Conservation (phyloP, 64 coral and sea anemone genomes). For the Hydrozoanthus tunicans region DNA sequence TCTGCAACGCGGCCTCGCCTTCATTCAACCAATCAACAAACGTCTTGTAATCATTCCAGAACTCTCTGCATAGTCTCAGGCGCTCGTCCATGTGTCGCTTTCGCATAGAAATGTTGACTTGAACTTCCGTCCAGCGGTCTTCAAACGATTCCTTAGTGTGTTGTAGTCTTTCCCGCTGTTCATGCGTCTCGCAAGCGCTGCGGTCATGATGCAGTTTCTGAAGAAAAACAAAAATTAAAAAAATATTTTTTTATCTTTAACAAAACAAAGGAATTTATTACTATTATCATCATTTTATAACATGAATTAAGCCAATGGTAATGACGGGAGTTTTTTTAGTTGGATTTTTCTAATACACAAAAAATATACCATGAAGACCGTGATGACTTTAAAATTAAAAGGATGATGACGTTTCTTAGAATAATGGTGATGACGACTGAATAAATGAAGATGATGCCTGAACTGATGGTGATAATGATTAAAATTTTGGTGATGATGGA, state of each 20-base stretch:
- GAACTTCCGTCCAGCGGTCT: conserved; percentile 89
- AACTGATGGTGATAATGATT: neutral
- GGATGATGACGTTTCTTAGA: no score
- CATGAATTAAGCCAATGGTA: no score
- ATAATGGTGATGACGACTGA: neutral
- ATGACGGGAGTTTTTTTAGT: no score
- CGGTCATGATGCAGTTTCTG: conserved; percentile 92
- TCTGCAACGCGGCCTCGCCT: conserved; percentile 62
- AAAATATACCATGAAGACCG: no score
- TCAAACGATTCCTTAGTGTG: conserved; percentile 88
- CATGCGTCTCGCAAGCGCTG: conserved; percentile 74
- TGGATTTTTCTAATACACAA: no score
- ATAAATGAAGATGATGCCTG: neutral
- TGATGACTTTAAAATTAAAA: no score
- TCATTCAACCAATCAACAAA: conserved; percentile 85
- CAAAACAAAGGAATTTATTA: no score
- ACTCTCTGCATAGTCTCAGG: conserved; percentile 79
- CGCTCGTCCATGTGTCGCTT: conserved; percentile 84
- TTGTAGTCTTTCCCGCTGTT: conserved; percentile 66
- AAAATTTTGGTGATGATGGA: neutral
- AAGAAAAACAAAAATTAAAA: neutral
- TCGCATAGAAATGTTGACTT: conserved; percentile 61
- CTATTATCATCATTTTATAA: no score
- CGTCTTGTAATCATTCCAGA: conserved; percentile 90
- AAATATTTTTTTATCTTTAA: neutral